phyloP scores from a whole-genome alignment of 2,888 invertebrate species.

The Oligia fasciuncula region DNA sequence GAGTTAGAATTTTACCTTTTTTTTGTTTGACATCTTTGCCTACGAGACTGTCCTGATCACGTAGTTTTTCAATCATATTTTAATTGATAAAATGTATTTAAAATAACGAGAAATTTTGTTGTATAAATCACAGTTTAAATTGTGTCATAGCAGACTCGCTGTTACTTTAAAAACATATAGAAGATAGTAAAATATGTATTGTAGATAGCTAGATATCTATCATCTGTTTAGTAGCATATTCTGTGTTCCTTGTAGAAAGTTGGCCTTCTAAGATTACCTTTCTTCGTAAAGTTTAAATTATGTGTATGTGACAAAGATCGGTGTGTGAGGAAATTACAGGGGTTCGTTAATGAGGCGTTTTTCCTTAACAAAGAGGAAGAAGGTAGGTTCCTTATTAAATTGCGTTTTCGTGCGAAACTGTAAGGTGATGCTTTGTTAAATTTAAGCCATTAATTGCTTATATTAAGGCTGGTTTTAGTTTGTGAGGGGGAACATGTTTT shows the following conservation, averaged over 20 bases:
- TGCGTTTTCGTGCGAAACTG: conserved; percentile 29
- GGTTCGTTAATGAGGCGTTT: conserved; percentile 50
- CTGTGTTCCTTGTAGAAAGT: neutral
- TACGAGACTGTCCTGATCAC: conserved; percentile 9
- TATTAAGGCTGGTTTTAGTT: conserved; percentile 18
- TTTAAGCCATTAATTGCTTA: conserved; percentile 42
- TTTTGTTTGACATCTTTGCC: conserved; percentile 10
- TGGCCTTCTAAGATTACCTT: conserved; percentile 19
- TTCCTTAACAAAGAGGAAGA: conserved; percentile 30
- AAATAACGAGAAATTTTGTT: neutral
- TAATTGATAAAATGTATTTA: neutral
- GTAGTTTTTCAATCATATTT: neutral
- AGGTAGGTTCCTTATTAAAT: conserved; percentile 41
- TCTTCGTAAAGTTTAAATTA: conserved; percentile 23
- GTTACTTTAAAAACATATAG: neutral
- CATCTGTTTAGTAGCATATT: neutral
- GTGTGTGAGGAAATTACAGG: conserved; percentile 42
- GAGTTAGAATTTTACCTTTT: conserved; percentile 44
- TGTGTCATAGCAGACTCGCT: conserved; percentile 11
- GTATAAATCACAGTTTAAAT: neutral
- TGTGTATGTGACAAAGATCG: conserved; percentile 42
- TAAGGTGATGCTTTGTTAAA: conserved; percentile 34
- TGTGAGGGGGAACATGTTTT: conserved; percentile 19
- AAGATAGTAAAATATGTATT: neutral
- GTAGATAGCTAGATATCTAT: neutral